These are phyloP conservation scores for Lordiphosa fenestrarum DNA, from an alignment of 2,888 invertebrate genomes.

Conservation along the genomic window DNA sequence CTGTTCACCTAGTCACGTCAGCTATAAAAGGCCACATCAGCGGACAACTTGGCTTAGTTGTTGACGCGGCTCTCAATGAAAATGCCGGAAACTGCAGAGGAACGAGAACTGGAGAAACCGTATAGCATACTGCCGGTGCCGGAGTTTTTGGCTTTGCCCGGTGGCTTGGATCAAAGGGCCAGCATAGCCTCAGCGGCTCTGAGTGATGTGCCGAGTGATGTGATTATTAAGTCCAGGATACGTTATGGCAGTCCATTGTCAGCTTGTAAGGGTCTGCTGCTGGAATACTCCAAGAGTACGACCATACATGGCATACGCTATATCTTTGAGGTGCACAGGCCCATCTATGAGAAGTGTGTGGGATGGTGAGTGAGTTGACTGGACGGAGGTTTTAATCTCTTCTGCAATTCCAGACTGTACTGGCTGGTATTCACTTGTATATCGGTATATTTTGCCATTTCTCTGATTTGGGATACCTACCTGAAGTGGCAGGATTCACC, in stretches of 20 bases:
- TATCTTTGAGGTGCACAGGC: slow-evolving; percentile 77
- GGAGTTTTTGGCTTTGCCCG: slow-evolving; percentile 56
- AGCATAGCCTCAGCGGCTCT: slow-evolving; percentile 73
- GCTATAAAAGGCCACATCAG: slow-evolving; percentile 51
- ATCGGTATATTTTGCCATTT: slow-evolving; percentile 75
- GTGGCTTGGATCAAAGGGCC: slow-evolving; percentile 42
- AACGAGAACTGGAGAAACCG: slow-evolving; percentile 37
- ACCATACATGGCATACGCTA: slow-evolving; percentile 79
- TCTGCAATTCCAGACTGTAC: slow-evolving; percentile 55
- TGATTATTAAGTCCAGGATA: slow-evolving; percentile 77
- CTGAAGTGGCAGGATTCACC: slow-evolving; percentile 77
- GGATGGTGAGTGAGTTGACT: rapidly evolving
- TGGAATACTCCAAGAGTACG: slow-evolving; percentile 77
- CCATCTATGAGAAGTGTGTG: slow-evolving; percentile 76
- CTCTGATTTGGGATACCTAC: slow-evolving; percentile 75
- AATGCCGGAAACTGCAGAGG: slow-evolving; percentile 26
- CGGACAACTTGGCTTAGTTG: slow-evolving; percentile 42
- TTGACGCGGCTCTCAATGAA: slow-evolving; percentile 14
- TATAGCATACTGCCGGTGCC: slow-evolving; percentile 50
- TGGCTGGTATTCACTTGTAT: slow-evolving; percentile 73
- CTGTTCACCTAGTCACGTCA: not conserved
- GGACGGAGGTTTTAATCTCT: not conserved
- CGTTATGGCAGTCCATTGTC: slow-evolving; percentile 75
- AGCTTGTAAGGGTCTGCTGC: slow-evolving; percentile 73
- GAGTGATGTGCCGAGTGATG: slow-evolving; percentile 78